A percentile compares a stretch with the other conserved stretches of the same genome.
These are phyloP conservation scores for Peromyscus maniculatus DNA, from an alignment of 2,113 vertebrate species.

Conservation along the genomic window DNA sequence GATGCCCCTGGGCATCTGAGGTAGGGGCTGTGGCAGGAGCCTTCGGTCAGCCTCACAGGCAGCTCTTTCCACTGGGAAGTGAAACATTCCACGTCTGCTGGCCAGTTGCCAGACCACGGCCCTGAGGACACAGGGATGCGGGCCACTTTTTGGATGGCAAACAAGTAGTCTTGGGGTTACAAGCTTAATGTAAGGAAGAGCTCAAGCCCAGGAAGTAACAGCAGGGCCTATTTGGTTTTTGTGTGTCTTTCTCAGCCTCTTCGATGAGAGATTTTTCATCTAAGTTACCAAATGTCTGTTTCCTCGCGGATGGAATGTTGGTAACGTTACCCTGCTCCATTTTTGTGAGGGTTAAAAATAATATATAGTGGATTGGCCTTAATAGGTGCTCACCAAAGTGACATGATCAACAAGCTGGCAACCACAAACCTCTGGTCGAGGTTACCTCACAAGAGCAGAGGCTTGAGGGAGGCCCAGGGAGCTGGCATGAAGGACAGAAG, in stretches of 20 bases:
- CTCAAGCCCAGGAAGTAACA: background rate
- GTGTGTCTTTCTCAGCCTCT: background rate
- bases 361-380: background rate
- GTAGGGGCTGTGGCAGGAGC: background rate
- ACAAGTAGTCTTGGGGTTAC: background rate
- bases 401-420: accelerated
- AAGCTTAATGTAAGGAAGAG: background rate
- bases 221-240: background rate
- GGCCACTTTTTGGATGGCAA: background rate
- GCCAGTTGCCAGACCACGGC: background rate
- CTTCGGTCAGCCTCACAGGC: background rate
- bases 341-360: background rate
- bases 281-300: background rate
- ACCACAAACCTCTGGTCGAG: background rate
- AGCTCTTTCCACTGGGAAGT: slow-evolving; percentile 43
- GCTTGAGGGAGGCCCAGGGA: too few species aligned
- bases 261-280: background rate
- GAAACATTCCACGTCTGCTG: slow-evolving; percentile 46
- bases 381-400: background rate
- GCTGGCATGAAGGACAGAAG: background rate
- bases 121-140: background rate
- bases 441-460: background rate
- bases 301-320: background rate
- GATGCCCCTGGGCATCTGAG: background rate
- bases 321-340: background rate